These are phyloP conservation scores for Heliconius ethilla DNA, from an alignment of 2,888 invertebrate genomes.

Conservation along the genomic window DNA sequence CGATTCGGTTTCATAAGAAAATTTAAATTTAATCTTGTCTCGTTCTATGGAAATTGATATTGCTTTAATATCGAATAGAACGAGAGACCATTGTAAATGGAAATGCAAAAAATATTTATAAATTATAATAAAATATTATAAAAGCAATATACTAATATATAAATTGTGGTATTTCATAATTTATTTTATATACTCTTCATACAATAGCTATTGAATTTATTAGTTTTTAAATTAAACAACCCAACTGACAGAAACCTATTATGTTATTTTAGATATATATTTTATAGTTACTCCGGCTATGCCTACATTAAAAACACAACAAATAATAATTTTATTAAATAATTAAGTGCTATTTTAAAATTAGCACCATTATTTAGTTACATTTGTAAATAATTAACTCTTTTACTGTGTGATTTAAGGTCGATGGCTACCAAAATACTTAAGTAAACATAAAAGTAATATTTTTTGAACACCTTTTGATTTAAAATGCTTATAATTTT, in stretches of 20 bases:
- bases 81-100: neutral
- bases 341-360: too few relatives aligned
- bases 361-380: too few relatives aligned
- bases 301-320: too few relatives aligned
- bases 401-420: too few relatives aligned
- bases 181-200: neutral
- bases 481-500: too few relatives aligned
- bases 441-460: too few relatives aligned
- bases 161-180: neutral
- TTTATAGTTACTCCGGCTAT: too few relatives aligned
- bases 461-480: neutral
- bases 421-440: too few relatives aligned
- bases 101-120: neutral
- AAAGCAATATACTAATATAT: neutral
- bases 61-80: slow-evolving; percentile 1
- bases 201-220: neutral
- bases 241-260: too few relatives aligned
- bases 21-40: neutral
- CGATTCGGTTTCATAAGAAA: neutral
- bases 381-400: too few relatives aligned
- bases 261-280: too few relatives aligned
- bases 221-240: neutral
- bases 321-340: too few relatives aligned
- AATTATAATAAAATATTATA: neutral
- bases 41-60: neutral